phyloP scores from a whole-genome alignment of 2,113 vertebrate genomes.

The Puma concolor region DNA sequence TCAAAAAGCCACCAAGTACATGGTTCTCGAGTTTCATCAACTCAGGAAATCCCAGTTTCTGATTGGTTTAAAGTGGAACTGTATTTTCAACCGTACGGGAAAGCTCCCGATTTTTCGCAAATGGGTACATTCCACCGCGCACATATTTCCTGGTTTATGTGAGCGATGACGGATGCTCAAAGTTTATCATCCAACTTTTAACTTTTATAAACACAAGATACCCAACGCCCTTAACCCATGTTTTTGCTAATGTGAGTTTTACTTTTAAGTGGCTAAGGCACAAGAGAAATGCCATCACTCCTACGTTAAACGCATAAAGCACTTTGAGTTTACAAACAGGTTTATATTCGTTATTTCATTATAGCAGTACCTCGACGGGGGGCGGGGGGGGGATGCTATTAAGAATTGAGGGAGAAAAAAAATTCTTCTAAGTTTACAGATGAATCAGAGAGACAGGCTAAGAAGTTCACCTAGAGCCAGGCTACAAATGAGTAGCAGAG shows the following conservation, averaged over 20 bases:
- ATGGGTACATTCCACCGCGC: slow-evolving; percentile 58
- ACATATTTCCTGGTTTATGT: slow-evolving; percentile 62
- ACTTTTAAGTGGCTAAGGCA: slow-evolving; percentile 60
- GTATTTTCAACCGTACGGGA: slow-evolving; percentile 40
- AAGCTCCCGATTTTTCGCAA: slow-evolving; percentile 44
- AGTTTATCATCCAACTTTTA: slow-evolving; percentile 59
- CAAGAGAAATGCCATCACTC: slow-evolving; percentile 58
- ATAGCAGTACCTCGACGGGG: slow-evolving; percentile 37
- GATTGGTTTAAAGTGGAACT: slow-evolving; percentile 70
- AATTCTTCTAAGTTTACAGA: slow-evolving; percentile 48
- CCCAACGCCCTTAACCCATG: slow-evolving; percentile 9
- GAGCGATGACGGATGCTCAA: slow-evolving; percentile 49
- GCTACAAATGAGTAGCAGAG: background rate
- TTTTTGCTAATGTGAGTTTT: slow-evolving; percentile 54
- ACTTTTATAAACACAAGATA: slow-evolving; percentile 68
- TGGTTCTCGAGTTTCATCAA: slow-evolving; percentile 66
- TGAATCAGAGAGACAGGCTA: background rate
- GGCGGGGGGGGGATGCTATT: slow-evolving; percentile 6
- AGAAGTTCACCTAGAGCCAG: slow-evolving; percentile 16
- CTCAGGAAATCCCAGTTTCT: slow-evolving; percentile 67
- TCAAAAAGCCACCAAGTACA: slow-evolving; percentile 65
- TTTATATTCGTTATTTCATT: slow-evolving; percentile 71
- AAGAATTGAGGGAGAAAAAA: slow-evolving; percentile 17
- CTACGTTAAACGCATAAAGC: slow-evolving; percentile 51
- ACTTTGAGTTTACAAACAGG: slow-evolving; percentile 55